A percentile compares a stretch with the other conserved stretches of the same genome.
Conservation (phyloP, 2,888 invertebrate species). For the Xanthia togata region DNA sequence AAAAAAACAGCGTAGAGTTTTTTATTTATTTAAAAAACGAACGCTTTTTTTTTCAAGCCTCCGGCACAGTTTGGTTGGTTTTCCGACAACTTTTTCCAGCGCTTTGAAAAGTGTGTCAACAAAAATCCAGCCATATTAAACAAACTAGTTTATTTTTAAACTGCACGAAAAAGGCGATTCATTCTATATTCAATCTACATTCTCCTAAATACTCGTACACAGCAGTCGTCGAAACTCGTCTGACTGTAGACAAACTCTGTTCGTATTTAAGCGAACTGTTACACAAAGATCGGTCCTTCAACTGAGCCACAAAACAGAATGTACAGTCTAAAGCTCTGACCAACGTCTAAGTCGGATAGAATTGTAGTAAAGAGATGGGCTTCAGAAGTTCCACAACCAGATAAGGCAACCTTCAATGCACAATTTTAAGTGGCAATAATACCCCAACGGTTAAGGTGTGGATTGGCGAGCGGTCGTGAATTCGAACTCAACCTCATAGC, state of each 20-base stretch:
- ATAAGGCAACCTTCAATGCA: not conserved
- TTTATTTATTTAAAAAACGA: not conserved
- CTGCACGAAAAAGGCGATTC: slow-evolving; percentile 1
- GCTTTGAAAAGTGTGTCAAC: not conserved
- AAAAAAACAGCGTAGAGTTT: not conserved
- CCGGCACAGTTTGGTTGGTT: not conserved
- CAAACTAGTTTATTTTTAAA: slow-evolving; percentile 6
- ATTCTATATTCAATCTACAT: slow-evolving; percentile 12
- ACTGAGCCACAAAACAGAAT: slow-evolving; percentile 55
- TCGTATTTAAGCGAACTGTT: slow-evolving; percentile 46
- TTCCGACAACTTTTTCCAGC: not conserved
- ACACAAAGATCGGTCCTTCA: slow-evolving; percentile 52
- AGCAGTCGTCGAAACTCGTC: slow-evolving; percentile 31
- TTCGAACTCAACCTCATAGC: not conserved
- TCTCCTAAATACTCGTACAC: slow-evolving; percentile 36
- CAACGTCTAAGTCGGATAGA: slow-evolving; percentile 47
- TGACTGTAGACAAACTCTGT: slow-evolving; percentile 44
- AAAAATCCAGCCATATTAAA: not conserved
- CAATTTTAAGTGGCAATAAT: not conserved
- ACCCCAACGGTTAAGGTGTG: not conserved
- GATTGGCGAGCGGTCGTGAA: not conserved
- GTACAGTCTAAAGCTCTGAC: slow-evolving; percentile 46
- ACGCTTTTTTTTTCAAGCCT: not conserved
- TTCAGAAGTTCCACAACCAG: slow-evolving; percentile 25
- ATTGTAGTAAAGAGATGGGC: not conserved